These are phyloP conservation scores for Tipula vernalis DNA, from an alignment of 2,888 invertebrate genomes.

Conservation along the genomic window DNA sequence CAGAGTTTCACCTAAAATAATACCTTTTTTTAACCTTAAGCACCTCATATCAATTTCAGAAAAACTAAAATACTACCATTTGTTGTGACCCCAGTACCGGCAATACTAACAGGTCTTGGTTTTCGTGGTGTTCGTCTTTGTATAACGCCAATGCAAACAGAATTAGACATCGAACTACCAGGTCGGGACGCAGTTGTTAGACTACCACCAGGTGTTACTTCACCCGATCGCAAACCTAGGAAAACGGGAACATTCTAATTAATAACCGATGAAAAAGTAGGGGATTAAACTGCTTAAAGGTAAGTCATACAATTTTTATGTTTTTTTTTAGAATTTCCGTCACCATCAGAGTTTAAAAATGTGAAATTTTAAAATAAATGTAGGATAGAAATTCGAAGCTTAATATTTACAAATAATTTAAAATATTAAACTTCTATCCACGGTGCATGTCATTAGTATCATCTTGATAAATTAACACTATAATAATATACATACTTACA, in stretches of 20 bases:
- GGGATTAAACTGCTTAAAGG: not conserved
- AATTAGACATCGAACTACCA: conserved; percentile 72
- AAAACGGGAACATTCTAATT: not conserved
- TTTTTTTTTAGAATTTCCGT: not conserved
- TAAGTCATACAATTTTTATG: not conserved
- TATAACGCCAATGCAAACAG: conserved; percentile 47
- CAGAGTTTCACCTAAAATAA: conserved; percentile 37
- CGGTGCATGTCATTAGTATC: not conserved
- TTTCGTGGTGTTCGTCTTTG: conserved; percentile 52
- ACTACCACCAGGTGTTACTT: conserved; percentile 54
- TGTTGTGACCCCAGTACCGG: conserved; percentile 65
- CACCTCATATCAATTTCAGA: conserved; percentile 6
- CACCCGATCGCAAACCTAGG: conserved; percentile 58
- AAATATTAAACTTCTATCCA: not conserved
- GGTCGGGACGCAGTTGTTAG: conserved; percentile 55
- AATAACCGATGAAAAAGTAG: not conserved
- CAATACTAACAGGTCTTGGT: conserved; percentile 71
- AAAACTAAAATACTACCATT: conserved; percentile 33
- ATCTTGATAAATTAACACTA: not conserved
- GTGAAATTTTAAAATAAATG: not conserved
- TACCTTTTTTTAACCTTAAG: conserved; percentile 20
- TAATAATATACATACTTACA: not conserved
- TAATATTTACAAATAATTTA: not conserved
- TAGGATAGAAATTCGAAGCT: not conserved
- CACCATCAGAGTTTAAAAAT: not conserved